phyloP scores from a whole-genome alignment of 2,797 vertebrate species.

The Scyliorhinus canicula region DNA sequence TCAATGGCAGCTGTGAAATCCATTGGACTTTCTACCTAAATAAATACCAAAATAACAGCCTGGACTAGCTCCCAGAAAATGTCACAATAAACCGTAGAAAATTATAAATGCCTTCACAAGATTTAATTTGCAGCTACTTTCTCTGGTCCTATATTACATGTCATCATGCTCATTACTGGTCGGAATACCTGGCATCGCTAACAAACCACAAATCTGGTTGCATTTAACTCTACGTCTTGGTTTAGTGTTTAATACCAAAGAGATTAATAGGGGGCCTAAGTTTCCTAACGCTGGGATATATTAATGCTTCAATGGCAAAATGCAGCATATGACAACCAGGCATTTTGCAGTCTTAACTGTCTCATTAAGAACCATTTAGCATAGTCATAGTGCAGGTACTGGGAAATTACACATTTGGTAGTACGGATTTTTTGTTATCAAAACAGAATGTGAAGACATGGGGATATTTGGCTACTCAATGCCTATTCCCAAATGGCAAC shows the following conservation, averaged over 20 bases:
- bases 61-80: conserved; percentile 28
- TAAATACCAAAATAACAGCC: background rate
- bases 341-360: background rate
- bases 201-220: conserved; percentile 24
- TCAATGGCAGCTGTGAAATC: background rate
- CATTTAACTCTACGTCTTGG: background rate
- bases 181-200: conserved; percentile 11
- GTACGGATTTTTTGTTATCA: background rate
- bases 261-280: background rate
- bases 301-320: background rate
- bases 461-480: background rate
- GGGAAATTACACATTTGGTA: background rate
- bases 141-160: conserved; percentile 7
- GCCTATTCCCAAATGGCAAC: background rate
- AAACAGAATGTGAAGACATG: conserved; percentile 8
- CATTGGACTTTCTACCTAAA: background rate
- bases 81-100: background rate
- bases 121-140: conserved; percentile 34
- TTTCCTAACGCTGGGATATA: background rate
- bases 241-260: background rate
- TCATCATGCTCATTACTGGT: background rate
- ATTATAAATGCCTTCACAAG: conserved; percentile 17
- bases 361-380: background rate
- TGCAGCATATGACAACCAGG: background rate
- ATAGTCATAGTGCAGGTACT: background rate